Evolutionary conservation across 2,113 vertebrate species (phyloP).

Genomic region (Pardalotus punctatus): DNA sequence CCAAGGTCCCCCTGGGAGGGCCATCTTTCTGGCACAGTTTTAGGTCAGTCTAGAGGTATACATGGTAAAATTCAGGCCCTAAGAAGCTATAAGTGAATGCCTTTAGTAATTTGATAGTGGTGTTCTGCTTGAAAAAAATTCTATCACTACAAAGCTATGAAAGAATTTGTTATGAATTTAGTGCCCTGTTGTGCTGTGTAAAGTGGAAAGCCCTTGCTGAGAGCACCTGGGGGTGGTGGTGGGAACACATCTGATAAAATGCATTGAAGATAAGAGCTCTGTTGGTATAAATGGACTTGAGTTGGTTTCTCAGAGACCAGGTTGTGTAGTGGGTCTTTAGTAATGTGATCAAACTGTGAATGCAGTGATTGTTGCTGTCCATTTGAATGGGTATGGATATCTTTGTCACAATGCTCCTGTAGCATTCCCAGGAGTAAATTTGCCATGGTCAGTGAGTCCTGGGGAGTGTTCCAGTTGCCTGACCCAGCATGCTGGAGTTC

Average conservation of each 20-base stretch:
- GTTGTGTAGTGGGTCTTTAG: neutral
- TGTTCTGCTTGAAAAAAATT: neutral
- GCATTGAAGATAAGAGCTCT: neutral
- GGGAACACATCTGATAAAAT: neutral
- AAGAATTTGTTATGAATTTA: neutral
- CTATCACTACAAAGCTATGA: neutral
- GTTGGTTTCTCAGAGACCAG: neutral
- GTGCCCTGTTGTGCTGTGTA: neutral
- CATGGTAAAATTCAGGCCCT: neutral
- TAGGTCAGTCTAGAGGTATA: neutral
- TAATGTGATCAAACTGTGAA: neutral
- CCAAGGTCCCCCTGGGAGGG: neutral
- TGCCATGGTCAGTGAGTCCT: neutral
- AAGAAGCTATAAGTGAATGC: neutral
- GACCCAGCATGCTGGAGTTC: neutral
- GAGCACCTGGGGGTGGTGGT: neutral
- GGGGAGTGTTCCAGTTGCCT: neutral
- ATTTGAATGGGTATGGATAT: fast-evolving
- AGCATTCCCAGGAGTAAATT: neutral
- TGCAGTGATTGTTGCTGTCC: neutral
- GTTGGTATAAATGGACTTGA: neutral
- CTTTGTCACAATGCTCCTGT: fast-evolving
- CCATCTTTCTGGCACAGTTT: neutral
- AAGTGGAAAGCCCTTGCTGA: neutral
- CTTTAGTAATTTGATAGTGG: neutral